Evolutionary conservation across 2,113 vertebrate genomes (phyloP).

Genomic region (Calyptommatus sinebrachiatus): DNA sequence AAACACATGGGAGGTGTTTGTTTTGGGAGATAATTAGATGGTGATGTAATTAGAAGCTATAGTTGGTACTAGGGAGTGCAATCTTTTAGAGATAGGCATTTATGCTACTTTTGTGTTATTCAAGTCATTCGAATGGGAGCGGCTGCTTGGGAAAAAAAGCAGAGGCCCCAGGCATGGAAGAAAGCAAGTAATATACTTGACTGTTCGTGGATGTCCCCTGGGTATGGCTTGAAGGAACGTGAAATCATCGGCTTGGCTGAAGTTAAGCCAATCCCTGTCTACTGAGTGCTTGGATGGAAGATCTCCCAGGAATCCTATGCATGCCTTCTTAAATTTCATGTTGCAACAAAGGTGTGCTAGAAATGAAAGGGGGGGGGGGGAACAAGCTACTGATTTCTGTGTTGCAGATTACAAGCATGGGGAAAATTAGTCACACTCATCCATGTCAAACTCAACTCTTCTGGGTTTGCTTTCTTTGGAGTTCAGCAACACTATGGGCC

Average conservation of each 20-base stretch:
- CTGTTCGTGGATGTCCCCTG: too few species aligned
- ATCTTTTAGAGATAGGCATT: conserved; percentile 7
- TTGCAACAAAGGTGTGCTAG: too few species aligned
- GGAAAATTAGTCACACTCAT: not conserved
- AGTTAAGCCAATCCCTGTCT: too few species aligned
- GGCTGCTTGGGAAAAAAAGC: not conserved
- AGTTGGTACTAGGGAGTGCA: not conserved
- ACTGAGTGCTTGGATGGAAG: too few species aligned
- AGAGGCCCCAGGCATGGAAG: not conserved
- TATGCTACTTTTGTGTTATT: not conserved
- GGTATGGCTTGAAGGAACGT: too few species aligned
- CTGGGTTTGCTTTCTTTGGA: not conserved
- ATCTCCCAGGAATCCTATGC: too few species aligned
- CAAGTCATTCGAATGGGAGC: not conserved
- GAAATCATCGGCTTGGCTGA: too few species aligned
- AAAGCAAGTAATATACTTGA: not conserved
- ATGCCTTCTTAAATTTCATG: too few species aligned
- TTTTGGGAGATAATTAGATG: conserved; percentile 4
- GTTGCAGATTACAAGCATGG: not conserved
- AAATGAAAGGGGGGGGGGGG: too few species aligned
- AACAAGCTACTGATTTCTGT: too few species aligned
- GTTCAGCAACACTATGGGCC: too few species aligned
- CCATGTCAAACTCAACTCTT: not conserved
- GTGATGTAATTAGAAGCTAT: conserved; percentile 8
- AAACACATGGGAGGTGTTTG: not conserved